These are phyloP conservation scores for Autographa pulchrina DNA, from an alignment of 2,888 invertebrate genomes.

Conservation along the genomic window DNA sequence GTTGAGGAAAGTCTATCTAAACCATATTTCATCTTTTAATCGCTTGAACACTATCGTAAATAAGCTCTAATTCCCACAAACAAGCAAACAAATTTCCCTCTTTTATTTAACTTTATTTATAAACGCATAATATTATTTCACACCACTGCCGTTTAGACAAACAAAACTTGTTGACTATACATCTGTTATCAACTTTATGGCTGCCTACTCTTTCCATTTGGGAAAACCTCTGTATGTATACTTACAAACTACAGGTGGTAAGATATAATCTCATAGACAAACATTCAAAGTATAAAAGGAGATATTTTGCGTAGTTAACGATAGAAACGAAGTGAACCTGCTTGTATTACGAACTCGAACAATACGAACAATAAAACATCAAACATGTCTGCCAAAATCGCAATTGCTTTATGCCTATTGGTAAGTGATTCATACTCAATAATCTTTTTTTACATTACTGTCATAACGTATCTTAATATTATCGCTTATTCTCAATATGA, in stretches of 20 bases:
- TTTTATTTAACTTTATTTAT: background rate
- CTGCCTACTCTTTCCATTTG: slow-evolving; percentile 67
- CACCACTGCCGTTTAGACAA: slow-evolving; percentile 37
- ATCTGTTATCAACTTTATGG: slow-evolving; percentile 73
- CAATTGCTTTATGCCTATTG: slow-evolving; percentile 75
- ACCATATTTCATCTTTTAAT: background rate
- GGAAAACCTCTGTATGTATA: slow-evolving; percentile 78
- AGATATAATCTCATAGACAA: slow-evolving; percentile 71
- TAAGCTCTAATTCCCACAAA: slow-evolving; percentile 13
- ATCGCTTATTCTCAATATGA: background rate
- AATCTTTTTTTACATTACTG: background rate
- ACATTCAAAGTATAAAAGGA: slow-evolving; percentile 78
- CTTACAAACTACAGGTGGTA: slow-evolving; percentile 57
- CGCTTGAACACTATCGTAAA: background rate
- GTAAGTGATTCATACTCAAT: slow-evolving; percentile 69
- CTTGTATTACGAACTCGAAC: slow-evolving; percentile 62
- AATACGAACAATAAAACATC: slow-evolving; percentile 55
- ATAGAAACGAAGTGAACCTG: slow-evolving; percentile 63
- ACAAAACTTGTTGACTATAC: slow-evolving; percentile 62
- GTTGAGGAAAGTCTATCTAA: background rate
- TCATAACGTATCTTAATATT: background rate
- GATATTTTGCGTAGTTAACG: slow-evolving; percentile 50
- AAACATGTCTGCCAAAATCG: slow-evolving; percentile 80
- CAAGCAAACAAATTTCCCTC: slow-evolving; percentile 30
- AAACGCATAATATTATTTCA: slow-evolving; percentile 25